Conservation (phyloP, 2,888 invertebrate genomes). For the Eilema depressum region DNA sequence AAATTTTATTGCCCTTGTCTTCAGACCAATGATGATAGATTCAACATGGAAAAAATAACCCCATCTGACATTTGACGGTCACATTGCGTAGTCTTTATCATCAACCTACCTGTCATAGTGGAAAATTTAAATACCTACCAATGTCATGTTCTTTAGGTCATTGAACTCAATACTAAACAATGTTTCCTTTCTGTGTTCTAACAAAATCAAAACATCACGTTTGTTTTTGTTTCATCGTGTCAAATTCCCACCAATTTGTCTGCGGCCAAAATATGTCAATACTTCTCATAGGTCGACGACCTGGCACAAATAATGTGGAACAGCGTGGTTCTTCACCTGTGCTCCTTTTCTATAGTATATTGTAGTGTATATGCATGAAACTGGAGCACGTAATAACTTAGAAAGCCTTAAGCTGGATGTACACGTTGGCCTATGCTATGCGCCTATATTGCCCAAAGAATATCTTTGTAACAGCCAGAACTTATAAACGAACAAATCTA, state of each 20-base stretch:
- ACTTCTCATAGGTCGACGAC: conserved; percentile 7
- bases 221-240: neutral
- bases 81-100: neutral
- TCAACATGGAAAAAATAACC: no score
- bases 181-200: neutral
- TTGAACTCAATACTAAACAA: neutral
- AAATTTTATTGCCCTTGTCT: no score
- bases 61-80: no score
- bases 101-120: neutral
- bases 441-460: neutral
- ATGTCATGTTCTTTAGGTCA: neutral
- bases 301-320: neutral
- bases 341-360: neutral
- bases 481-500: no score
- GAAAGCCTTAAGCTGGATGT: conserved; percentile 3
- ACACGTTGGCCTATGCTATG: neutral
- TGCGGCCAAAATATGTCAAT: neutral
- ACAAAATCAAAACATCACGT: neutral
- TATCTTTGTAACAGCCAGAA: no score
- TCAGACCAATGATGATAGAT: no score
- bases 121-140: neutral
- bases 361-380: neutral
- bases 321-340: neutral
- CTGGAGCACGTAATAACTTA: conserved; percentile 10
- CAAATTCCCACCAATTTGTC: neutral